These are phyloP conservation scores for Ectemnius cavifrons DNA, from an alignment of 2,888 invertebrate species.

Conservation along the genomic window DNA sequence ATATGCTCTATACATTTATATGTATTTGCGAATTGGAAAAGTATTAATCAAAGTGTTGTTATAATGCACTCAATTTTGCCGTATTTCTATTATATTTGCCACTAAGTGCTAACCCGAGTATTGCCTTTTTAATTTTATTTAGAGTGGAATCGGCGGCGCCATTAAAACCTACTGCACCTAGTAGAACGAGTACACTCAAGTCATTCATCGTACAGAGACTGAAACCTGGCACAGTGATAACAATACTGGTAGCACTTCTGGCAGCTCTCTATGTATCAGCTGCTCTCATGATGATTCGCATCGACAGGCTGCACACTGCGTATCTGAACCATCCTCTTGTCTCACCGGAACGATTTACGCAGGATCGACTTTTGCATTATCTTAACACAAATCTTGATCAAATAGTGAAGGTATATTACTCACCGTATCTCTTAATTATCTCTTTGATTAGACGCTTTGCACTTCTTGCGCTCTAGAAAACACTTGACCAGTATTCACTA, in stretches of 20 bases:
- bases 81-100: too few species aligned
- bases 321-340: conserved; percentile 74
- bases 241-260: conserved; percentile 70
- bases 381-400: conserved; percentile 88
- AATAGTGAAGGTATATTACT: conserved; percentile 85
- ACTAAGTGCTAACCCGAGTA: not conserved
- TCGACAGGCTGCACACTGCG: conserved; percentile 72
- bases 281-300: conserved; percentile 74
- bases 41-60: too few species aligned
- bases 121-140: conserved; percentile 15
- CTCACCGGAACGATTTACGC: conserved; percentile 73
- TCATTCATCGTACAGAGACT: conserved; percentile 48
- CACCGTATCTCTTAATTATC: not conserved
- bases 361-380: conserved; percentile 74
- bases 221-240: conserved; percentile 69
- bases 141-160: conserved; percentile 61
- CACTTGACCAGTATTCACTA: too few species aligned
- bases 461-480: too few species aligned
- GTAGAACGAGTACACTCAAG: conserved; percentile 24
- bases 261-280: conserved; percentile 73
- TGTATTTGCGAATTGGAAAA: too few species aligned
- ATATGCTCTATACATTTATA: not conserved
- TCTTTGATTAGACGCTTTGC: too few species aligned
- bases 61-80: too few species aligned
- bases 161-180: conserved; percentile 33